Evolutionary conservation across 2,888 invertebrate species (phyloP), one percentile per base, ranked within the genome.

Genomic region (Macrosoma leucophasiata): DNA sequence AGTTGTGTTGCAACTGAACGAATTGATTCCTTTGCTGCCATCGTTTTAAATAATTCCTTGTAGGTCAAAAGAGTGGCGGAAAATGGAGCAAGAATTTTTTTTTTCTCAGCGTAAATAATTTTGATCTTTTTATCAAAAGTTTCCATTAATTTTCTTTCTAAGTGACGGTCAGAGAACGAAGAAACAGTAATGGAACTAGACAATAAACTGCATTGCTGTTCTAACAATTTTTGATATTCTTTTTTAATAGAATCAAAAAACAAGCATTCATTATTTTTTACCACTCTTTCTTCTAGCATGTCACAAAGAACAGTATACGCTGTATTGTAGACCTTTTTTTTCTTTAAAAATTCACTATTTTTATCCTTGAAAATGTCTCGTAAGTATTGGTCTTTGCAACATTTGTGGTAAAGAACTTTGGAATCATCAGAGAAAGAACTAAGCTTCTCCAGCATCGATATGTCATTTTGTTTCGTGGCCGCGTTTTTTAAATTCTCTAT

Each of bases 71-170:
- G 12, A 33, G 26, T 23, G 33, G 39, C 39, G 36, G 43, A 46
- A 43, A 52, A 49, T 47, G 54, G 52, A 47, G 52, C 52, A 43
- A 53, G 44, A 50, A 50, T 43, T 36, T 46, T 51, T 50, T 44
- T 40, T 24, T 46, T 48, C 33, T 45, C 42, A 41, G 33, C 42
- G 29, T 46, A 49, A 50, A 54, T 49, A 39, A 54, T 54, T 37
- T 47, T 46, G 10, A 50, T 49, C 36, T 40, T 50, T 4, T 44
- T 36, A 41, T 47, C 44, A 51, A 51, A 53, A 47, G 50, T 55
- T 29, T 50, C 36, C 37, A 48, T 47, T 30, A 50, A 36, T 43
- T 50, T 41, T 37, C 37, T 34, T 41, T 41, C 41, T 29, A 41
- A 34, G 28, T 35, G 39, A 29, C 35, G 39, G 29, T 39, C 39